Conservation (phyloP, 2,888 invertebrate genomes). For the Lingula anatina region DNA sequence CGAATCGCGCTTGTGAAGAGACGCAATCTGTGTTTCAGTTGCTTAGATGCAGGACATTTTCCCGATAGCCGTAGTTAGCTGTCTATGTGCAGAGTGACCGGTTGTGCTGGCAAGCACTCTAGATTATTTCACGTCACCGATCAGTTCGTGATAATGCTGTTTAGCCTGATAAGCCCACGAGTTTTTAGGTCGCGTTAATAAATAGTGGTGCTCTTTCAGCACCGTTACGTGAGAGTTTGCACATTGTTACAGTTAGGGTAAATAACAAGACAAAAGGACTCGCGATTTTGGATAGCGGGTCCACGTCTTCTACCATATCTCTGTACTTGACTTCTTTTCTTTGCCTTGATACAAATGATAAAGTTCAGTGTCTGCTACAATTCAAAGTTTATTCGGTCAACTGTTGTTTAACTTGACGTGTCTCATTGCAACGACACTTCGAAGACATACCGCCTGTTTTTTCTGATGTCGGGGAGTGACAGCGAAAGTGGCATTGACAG, state of each 20-base stretch:
- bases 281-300: neutral
- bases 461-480: too few species aligned
- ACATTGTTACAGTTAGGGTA: neutral
- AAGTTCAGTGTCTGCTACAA: too few species aligned
- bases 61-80: neutral
- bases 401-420: too few species aligned
- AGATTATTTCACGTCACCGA: too few species aligned
- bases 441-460: neutral
- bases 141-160: neutral
- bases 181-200: too few species aligned
- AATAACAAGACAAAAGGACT: neutral
- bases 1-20: neutral
- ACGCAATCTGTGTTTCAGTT: neutral
- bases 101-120: neutral
- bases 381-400: too few species aligned
- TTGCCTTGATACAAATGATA: too few species aligned
- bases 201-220: too few species aligned
- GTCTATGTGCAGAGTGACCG: neutral
- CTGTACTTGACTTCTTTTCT: too few species aligned
- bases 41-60: neutral
- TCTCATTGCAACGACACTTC: neutral
- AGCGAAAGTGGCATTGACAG: too few species aligned
- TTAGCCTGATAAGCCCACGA: neutral
- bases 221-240: neutral
- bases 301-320: too few species aligned